Evolutionary conservation across 2,797 vertebrate genomes (phyloP).

Genomic region (Oophaga sylvatica): DNA sequence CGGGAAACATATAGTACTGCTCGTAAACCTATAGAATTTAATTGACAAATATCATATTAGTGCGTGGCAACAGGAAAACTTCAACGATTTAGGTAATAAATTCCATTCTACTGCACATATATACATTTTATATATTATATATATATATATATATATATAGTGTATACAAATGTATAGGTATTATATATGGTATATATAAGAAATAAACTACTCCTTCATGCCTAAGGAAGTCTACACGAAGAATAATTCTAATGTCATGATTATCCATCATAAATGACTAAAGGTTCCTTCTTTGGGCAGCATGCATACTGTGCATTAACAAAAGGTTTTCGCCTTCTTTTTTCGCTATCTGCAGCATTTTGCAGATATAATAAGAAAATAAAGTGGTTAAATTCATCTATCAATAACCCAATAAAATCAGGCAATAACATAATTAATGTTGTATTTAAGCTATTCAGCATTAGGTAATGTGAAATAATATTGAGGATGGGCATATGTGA

Average conservation of each 20-base stretch:
- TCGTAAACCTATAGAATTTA: not conserved
- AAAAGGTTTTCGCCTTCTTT: not conserved
- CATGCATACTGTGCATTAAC: not conserved
- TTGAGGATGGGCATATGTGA: not conserved
- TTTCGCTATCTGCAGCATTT: too few species aligned
- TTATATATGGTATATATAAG: too few species aligned
- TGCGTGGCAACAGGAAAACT: not conserved
- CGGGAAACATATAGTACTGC: not conserved
- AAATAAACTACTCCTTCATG: not conserved
- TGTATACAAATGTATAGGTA: too few species aligned
- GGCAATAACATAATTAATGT: not conserved
- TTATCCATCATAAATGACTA: not conserved
- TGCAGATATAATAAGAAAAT: not conserved
- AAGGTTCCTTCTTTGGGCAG: not conserved
- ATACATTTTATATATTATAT: not conserved
- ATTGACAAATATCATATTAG: not conserved
- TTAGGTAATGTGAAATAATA: not conserved
- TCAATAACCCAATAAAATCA: conserved; percentile 5
- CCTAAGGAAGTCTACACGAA: not conserved
- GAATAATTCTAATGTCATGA: not conserved
- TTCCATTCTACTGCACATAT: not conserved
- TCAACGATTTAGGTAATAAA: not conserved
- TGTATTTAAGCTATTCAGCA: not conserved
- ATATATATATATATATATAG: too few species aligned
- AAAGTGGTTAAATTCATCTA: not conserved